phyloP scores from a whole-genome alignment of 2,113 vertebrate genomes.

The Charina bottae region DNA sequence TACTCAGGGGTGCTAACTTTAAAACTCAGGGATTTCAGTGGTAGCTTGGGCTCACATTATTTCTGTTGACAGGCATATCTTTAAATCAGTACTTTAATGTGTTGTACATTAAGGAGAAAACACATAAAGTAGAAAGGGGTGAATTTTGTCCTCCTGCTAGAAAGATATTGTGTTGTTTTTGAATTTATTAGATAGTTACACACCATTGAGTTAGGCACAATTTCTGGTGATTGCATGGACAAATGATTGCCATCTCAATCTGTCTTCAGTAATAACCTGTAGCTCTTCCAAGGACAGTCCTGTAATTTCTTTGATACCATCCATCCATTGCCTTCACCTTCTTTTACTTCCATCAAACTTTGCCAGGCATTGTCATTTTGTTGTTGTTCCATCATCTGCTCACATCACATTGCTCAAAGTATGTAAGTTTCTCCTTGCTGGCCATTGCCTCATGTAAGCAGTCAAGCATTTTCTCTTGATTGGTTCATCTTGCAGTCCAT shows the following conservation, averaged over 20 bases:
- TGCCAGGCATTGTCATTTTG: not conserved
- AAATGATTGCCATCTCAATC: not conserved
- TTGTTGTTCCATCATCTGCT: not conserved
- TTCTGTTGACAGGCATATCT: not conserved
- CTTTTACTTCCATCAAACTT: not conserved
- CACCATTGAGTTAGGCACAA: not conserved
- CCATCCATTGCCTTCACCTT: not conserved
- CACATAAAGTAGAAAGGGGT: not conserved
- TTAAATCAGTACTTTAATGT: conserved; percentile 5
- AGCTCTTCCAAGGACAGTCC: not conserved
- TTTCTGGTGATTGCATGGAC: not conserved
- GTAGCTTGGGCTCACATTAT: not conserved
- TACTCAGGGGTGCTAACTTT: not conserved
- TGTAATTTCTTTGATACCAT: not conserved
- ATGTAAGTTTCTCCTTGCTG: not conserved
- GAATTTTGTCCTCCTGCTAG: not conserved
- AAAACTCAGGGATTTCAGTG: not conserved
- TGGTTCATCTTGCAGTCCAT: not conserved
- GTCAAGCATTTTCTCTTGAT: not conserved
- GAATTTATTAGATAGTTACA: not conserved
- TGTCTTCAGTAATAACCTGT: not conserved
- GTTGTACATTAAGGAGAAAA: conserved; percentile 43
- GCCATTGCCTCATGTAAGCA: not conserved
- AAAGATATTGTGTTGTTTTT: not conserved
- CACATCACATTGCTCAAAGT: not conserved